Conservation (phyloP, 2,888 invertebrate genomes). For the Rotaria socialis region DNA sequence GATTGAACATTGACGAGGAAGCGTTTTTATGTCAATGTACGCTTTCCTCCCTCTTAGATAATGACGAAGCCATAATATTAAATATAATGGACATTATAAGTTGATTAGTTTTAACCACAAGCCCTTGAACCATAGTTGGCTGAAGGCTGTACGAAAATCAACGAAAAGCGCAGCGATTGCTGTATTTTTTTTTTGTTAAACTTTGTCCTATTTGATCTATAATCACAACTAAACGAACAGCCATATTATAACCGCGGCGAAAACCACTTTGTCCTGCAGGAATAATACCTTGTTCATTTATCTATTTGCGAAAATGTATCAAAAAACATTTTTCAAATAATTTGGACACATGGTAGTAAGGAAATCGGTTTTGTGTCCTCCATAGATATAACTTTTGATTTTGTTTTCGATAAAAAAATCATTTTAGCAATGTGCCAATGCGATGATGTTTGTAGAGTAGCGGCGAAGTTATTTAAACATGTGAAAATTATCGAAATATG, state of each 20-base stretch:
- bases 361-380: background rate
- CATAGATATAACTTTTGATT: background rate
- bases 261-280: background rate
- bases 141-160: too few relatives aligned
- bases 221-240: background rate
- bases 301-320: background rate
- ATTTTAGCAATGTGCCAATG: slow-evolving; percentile 9
- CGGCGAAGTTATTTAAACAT: background rate
- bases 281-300: background rate
- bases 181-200: too few relatives aligned
- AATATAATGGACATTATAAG: too few relatives aligned
- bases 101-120: too few relatives aligned
- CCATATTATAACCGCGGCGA: background rate
- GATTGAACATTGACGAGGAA: background rate
- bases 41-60: too few relatives aligned
- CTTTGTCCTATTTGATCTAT: background rate
- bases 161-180: too few relatives aligned
- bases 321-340: background rate
- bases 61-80: too few relatives aligned
- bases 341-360: background rate
- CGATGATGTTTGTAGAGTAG: background rate
- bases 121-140: too few relatives aligned
- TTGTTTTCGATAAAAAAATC: slow-evolving; percentile 4
- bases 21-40: too few relatives aligned
- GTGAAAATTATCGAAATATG: background rate